Conservation (phyloP, 2,888 invertebrate species). For the Siphlonurus alternatus region DNA sequence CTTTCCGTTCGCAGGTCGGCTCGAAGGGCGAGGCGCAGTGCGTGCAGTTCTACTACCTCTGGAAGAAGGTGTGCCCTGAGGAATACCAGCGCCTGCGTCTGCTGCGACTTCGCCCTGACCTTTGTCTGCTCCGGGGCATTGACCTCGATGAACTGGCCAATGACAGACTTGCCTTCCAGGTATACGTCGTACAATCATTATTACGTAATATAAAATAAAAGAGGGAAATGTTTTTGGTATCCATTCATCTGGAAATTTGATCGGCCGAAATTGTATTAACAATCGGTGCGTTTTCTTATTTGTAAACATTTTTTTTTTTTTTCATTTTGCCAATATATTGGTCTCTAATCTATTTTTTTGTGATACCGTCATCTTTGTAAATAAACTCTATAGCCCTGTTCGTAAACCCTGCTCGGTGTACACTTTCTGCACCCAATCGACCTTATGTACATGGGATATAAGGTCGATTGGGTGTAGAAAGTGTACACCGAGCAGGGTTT, state of each 20-base stretch:
- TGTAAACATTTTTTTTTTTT: too few species aligned
- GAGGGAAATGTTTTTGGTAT: neutral
- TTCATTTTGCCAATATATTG: too few species aligned
- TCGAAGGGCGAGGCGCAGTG: conserved; percentile 84
- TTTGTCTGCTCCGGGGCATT: neutral
- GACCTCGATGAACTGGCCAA: neutral
- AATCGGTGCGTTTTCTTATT: too few species aligned
- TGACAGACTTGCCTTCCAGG: neutral
- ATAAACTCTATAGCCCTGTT: too few species aligned
- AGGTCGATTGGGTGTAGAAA: too few species aligned
- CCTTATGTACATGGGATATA: too few species aligned
- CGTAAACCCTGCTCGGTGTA: too few species aligned
- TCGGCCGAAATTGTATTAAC: neutral
- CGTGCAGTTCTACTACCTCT: conserved; percentile 96
- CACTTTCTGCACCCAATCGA: too few species aligned
- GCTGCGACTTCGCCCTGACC: conserved; percentile 40
- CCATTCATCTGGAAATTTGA: neutral
- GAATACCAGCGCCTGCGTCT: conserved; percentile 61
- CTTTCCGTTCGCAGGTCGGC: conserved; percentile 37
- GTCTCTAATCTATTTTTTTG: too few species aligned
- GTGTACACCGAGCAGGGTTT: too few species aligned
- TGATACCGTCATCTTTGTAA: too few species aligned
- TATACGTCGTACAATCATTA: too few species aligned
- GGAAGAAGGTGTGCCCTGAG: conserved; percentile 95
- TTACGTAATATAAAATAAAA: neutral